Evolutionary conservation across 2,888 invertebrate species (phyloP).

Genomic region (Pegoplata infirma): DNA sequence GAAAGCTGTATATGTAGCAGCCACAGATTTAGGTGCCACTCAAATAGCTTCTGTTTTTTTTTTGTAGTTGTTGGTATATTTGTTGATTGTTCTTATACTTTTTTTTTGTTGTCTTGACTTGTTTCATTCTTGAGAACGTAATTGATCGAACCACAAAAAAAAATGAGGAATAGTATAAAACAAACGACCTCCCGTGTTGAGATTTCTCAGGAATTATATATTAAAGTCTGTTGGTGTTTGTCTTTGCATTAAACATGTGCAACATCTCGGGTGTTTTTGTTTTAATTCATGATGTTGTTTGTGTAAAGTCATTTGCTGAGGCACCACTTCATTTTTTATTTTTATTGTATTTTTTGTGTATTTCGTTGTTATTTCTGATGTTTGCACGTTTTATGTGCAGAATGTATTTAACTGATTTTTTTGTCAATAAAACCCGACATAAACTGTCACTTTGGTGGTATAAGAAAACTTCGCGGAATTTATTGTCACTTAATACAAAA

Average conservation of each 20-base stretch:
- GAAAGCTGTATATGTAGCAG: neutral
- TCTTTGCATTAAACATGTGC: constrained; percentile 48
- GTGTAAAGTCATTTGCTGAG: constrained; percentile 46
- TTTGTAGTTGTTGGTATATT: constrained; percentile 30
- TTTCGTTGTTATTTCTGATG: constrained; percentile 14
- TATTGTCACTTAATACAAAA: constrained; percentile 56
- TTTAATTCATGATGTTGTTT: constrained; percentile 47
- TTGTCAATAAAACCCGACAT: constrained; percentile 56
- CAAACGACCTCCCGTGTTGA: constrained; percentile 70
- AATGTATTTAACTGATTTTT: constrained; percentile 48
- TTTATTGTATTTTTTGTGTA: constrained; percentile 21
- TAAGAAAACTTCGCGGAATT: constrained; percentile 56
- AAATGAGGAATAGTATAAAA: neutral
- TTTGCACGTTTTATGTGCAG: constrained; percentile 51
- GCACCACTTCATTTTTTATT: constrained; percentile 30
- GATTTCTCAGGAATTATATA: constrained; percentile 73
- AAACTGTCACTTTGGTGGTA: constrained; percentile 58
- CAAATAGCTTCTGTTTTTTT: constrained; percentile 40
- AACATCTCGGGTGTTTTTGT: constrained; percentile 46
- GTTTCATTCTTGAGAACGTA: constrained; percentile 54
- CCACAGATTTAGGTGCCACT: constrained; percentile 26
- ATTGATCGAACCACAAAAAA: constrained; percentile 49
- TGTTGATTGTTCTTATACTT: constrained; percentile 28
- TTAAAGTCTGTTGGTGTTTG: constrained; percentile 43
- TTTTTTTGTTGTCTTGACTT: constrained; percentile 31